Evolutionary conservation across 2,888 invertebrate genomes (phyloP).

Genomic region (Osedax fenrisi): DNA sequence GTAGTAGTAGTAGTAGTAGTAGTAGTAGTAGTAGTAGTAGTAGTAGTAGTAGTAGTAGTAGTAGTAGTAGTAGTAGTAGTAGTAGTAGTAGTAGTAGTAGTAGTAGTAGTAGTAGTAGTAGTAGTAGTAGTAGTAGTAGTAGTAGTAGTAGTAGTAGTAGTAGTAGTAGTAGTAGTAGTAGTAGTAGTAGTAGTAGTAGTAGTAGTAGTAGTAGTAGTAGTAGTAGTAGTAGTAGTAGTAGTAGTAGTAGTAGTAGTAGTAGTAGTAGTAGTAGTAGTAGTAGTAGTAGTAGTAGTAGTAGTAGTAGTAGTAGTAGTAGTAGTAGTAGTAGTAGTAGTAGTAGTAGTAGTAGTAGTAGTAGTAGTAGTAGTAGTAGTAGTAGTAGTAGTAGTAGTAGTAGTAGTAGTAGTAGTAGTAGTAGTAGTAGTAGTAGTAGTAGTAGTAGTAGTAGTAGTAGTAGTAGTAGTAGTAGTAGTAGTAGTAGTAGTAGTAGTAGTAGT

Average conservation of each 20-base stretch:
- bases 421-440: neutral
- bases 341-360: conserved; percentile 19
- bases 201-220: conserved; percentile 19
- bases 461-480: neutral
- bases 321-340: conserved; percentile 24
- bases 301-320: conserved; percentile 27
- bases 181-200: conserved; percentile 15
- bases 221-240: conserved; percentile 24
- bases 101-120: too few relatives aligned
- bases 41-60: conserved; percentile 16
- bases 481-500: neutral
- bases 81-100: too few relatives aligned
- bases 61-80: conserved; percentile 13
- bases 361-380: conserved; percentile 23
- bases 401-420: conserved; percentile 17
- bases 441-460: neutral
- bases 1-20: conserved; percentile 20
- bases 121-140: neutral
- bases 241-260: conserved; percentile 26
- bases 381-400: conserved; percentile 22
- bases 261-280: conserved; percentile 27
- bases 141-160: conserved; percentile 12
- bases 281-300: conserved; percentile 27
- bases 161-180: conserved; percentile 5
- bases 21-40: conserved; percentile 26